Base-by-base conservation (phyloP, 2,888 invertebrate species). In the Microplitis manilae region DNA sequence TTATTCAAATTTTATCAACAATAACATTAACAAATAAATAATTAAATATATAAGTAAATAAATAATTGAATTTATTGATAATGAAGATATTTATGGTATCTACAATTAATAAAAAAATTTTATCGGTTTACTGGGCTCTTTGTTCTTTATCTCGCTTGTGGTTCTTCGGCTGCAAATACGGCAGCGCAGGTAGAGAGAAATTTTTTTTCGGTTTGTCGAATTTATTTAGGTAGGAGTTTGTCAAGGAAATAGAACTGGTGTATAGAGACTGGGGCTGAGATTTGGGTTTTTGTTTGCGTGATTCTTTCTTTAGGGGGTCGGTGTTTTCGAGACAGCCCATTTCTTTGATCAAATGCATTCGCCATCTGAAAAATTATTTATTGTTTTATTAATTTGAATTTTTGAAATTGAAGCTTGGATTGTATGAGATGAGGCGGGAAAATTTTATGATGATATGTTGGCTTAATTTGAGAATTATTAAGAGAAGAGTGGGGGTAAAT, bases 301-400 rank as follows among this genome's bases (percentile, higher is more conserved):
- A 39, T 64, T n/a, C 9, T 39, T 30, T 65, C n/a, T 38, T 69
- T 69, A 2, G 30, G 2, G 30, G 30, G 30, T 30, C 30, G 30
- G 30, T 30, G 30, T 30, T 30, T 30, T 30, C 30, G 30, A 30
- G 30, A 13, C 50, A 50, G 50, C 50, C 82, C 5, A 82, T 75
- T 50, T 87, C 86, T 59, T 86, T 85, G 5, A 85, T 79, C 2
- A 85, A 68, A n/a, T 85, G 85, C 82, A 87, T 85, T 30, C 86
- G 85, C 89, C 89, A 89, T 59, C 89, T 89, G 77, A 59, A 17
- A 74, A 0, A 30, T 17, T 1, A 70, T 1, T 6, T 7, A 59
- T 15, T 68, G 71, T 39, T 62, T 7, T 60, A 71, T 71, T 17
- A 13, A 30, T 30, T 64, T 0, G 6, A 30, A 30, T 30, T 30